Conservation (phyloP, 2,113 vertebrate genomes). For the Calidris pugnax region DNA sequence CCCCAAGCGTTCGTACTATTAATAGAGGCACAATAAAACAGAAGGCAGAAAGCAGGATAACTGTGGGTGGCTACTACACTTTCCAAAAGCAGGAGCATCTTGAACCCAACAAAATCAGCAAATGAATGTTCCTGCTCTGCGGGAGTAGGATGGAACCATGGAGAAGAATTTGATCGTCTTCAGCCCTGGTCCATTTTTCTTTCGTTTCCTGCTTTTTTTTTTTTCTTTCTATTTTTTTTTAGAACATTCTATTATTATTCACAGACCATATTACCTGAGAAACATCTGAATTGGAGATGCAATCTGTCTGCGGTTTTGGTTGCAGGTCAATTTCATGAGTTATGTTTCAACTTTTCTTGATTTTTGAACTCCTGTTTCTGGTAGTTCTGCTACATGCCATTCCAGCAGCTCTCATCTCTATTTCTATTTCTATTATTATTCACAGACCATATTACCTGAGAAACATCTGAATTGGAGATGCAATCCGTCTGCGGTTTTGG, state of each 20-base stretch:
- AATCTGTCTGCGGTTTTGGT: background rate
- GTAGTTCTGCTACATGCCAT: background rate
- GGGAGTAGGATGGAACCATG: background rate
- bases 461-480: background rate
- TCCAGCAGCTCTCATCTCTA: background rate
- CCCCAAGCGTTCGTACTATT: background rate
- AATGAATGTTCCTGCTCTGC: background rate
- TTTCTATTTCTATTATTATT: background rate
- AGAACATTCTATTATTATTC: background rate
- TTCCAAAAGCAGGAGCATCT: slow-evolving; percentile 23
- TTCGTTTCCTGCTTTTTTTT: background rate
- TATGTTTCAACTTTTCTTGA: background rate
- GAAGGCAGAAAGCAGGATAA: slow-evolving; percentile 47
- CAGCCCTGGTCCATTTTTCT: background rate
- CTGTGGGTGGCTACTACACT: slow-evolving; percentile 43
- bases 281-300: background rate
- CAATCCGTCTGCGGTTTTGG: background rate
- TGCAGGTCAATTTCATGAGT: background rate
- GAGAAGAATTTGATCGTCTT: background rate
- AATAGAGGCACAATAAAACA: slow-evolving; percentile 38
- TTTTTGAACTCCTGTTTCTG: background rate
- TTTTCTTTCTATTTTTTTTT: background rate
- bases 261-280: background rate
- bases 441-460: background rate
- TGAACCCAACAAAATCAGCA: slow-evolving; percentile 4